Base-by-base conservation (phyloP, 2,113 vertebrate species). In the Gadus chalcogrammus region DNA sequence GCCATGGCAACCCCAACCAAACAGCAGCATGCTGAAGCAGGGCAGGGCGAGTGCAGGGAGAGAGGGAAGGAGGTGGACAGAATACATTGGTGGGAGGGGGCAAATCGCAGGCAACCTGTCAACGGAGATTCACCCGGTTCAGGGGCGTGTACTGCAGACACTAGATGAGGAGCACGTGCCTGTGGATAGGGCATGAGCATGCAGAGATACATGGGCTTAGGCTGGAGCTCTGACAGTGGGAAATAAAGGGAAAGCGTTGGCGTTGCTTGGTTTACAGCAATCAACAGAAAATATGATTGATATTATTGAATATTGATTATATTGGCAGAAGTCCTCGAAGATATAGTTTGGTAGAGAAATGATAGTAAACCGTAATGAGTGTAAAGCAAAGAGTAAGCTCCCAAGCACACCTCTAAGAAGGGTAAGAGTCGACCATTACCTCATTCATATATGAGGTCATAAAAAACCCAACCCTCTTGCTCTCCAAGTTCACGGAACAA, bases 1-100 rank as follows among this genome's bases (percentile, higher is more conserved):
- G 75, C 88, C 90, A 89, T 80, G 90, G 91, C 82, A 91, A 93
- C 82, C 84, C 86, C 88, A 80, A 90, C 85, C 90, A 80, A 86
- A 88, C 85, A 88, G 85, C 86, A 77, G 82, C 76, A 64, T 65
- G 74, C 80, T 84, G 80, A 88, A 89, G 85, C 68, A 82, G 80
- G 79, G 73, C 77, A 48, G 8, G 42, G 42, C 12, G 42, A 48
- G 80, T 78, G 82, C 70, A n/a, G 84, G 59, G 69, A 78, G 75
- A 13, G 65, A 75, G 65, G 76, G 63, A 75, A 63, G 76, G 78
- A 78, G 76, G 15, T 62, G 71, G 72, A 69, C 0, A 70, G 64
- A 75, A 71, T 9, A 48, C 7, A 48, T 35, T 64, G 60, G 73
- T 68, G 48, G 71, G 74, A 74, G 2, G 24, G 70, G 68, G 68